These are phyloP conservation scores for Oryctolagus cuniculus DNA, from an alignment of 2,113 vertebrate species.

Conservation along the genomic window DNA sequence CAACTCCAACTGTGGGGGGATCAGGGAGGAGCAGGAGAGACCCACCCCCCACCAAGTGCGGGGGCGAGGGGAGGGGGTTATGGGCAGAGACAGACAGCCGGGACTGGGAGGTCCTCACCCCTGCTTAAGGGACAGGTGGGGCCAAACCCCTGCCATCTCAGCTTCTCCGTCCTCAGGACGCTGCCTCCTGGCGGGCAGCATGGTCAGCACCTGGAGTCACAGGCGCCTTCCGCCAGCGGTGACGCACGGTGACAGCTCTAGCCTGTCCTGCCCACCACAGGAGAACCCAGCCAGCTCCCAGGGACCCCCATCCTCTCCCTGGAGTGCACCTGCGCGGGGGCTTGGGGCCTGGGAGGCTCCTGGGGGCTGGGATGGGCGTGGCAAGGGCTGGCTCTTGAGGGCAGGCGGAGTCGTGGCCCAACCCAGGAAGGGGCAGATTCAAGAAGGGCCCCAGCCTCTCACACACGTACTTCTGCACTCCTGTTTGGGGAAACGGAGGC, in stretches of 20 bases:
- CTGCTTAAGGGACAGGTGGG: too few species aligned
- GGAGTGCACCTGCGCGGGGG: fast-evolving
- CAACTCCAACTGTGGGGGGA: neutral
- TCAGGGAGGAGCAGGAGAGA: too few species aligned
- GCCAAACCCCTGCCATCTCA: neutral
- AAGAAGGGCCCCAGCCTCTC: neutral
- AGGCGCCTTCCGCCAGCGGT: neutral
- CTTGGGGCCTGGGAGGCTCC: fast-evolving
- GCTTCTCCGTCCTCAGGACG: neutral
- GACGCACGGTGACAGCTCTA: too few species aligned
- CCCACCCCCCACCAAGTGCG: too few species aligned
- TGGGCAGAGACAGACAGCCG: too few species aligned
- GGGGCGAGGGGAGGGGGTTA: neutral
- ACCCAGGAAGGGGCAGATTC: too few species aligned
- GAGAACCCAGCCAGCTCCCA: too few species aligned
- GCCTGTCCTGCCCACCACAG: too few species aligned
- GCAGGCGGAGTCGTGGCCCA: neutral
- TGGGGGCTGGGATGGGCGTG: neutral
- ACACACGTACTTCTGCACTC: neutral
- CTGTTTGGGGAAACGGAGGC: neutral
- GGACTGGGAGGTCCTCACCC: neutral
- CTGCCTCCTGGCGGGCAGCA: neutral
- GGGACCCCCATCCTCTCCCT: too few species aligned
- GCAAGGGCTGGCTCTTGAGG: neutral
- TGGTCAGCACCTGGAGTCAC: too few species aligned